Evolutionary conservation across 2,797 vertebrate species (phyloP).

Genomic region (Orestias chungarensis): DNA sequence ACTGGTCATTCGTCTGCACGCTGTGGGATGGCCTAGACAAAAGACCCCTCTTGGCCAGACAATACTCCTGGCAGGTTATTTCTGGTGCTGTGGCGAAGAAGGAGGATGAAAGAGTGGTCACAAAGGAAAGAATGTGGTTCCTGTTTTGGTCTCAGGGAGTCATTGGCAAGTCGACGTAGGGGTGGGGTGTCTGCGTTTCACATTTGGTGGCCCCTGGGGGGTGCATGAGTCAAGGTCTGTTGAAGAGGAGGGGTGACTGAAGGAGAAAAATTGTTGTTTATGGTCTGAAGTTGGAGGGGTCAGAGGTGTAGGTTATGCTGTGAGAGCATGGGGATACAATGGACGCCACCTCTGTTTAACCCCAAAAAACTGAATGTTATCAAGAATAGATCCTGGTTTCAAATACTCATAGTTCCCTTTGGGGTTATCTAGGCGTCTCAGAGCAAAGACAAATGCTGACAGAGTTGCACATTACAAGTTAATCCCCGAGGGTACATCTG

Average conservation of each 20-base stretch:
- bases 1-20: conserved; percentile 41
- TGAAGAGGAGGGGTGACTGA: conserved; percentile 45
- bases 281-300: conserved; percentile 46
- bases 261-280: conserved; percentile 51
- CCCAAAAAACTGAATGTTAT: conserved; percentile 18
- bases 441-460: conserved; percentile 12
- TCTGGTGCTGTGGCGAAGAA: conserved; percentile 52
- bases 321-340: conserved; percentile 42
- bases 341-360: conserved; percentile 38
- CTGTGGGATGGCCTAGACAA: conserved; percentile 42
- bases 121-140: conserved; percentile 80
- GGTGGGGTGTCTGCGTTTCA: conserved; percentile 71
- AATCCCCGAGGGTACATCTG: conserved; percentile 22
- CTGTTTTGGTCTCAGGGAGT: conserved; percentile 75
- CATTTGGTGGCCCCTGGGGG: conserved; percentile 69
- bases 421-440: conserved; percentile 21
- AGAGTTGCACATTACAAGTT: conserved; percentile 22
- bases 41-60: conserved; percentile 47
- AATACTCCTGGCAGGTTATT: conserved; percentile 69
- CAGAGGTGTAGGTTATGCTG: conserved; percentile 47
- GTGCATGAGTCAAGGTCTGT: conserved; percentile 68
- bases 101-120: conserved; percentile 71
- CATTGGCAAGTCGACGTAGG: conserved; percentile 66
- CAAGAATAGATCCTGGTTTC: conserved; percentile 29
- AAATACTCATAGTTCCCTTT: conserved; percentile 14